Base-by-base conservation (phyloP, 2,797 vertebrate genomes). In the Phalloptychus januarius region DNA sequence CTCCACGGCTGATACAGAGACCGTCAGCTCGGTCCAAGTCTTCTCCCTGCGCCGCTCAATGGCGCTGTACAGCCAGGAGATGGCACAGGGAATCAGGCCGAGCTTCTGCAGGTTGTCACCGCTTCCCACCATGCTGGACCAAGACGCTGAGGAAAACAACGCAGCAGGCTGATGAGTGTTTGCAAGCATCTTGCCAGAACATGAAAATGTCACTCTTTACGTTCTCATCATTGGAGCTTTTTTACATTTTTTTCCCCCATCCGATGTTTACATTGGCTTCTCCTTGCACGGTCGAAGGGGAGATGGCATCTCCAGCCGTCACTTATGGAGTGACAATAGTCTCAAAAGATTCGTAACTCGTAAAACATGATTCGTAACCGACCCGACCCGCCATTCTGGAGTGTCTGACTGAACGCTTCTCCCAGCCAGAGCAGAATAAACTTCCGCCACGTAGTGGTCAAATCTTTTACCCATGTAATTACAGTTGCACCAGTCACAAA, bases 1-100 rank as follows among this genome's bases (percentile, higher is more conserved):
- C 89, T 99, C 98, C 7, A 99, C 94, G 0, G 98, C 98, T 2
- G 98, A 99, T 86, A 99, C 97, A 0, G 98, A 97, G 33, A 99
- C 98, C 0, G 96, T 97, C 92, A 99, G 97, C 23, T 97, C 97
- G 0, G 98, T 97, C 89, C 98, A 98, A 0, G 98, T 98, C 95
- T 97, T 97, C 86, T 98, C 98, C 81, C 97, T 96, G 78, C 97
- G 96, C 81, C 97, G 97, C 16, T 98, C 97, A 48, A 99, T 97
- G 83, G 98, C 94, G 71, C 96, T 97, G 95, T 98, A 99, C 88
- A 99, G 96, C 98, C 98, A 99, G 50, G 98, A 98, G 91, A 99
- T 98, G 88, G 98, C 97, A 83, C 96, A 98, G 46, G 98, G 98
- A 81, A 99, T 97, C 89, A 99, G 90, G 6, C 98, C 98, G 0